Conservation (phyloP, 2,113 vertebrate genomes). For the Coreoperca whiteheadi region DNA sequence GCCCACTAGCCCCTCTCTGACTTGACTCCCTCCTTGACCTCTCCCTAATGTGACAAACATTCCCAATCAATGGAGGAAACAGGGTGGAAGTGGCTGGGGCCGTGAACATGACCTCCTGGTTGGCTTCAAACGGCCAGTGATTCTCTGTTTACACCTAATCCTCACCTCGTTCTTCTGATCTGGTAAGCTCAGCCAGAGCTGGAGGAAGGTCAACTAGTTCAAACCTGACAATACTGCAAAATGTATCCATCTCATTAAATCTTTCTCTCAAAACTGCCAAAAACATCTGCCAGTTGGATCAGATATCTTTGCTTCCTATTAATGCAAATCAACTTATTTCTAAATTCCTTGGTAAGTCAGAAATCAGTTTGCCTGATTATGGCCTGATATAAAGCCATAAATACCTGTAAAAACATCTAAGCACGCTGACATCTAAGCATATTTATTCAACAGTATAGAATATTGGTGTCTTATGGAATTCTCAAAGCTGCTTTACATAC, state of each 20-base stretch:
- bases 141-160: constrained; percentile 73
- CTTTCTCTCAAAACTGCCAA: background rate
- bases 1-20: constrained; percentile 59
- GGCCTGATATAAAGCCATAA: background rate
- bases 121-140: constrained; percentile 71
- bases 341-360: background rate
- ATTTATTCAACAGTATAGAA: background rate
- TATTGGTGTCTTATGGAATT: background rate
- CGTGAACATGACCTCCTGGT: constrained; percentile 76
- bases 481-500: background rate
- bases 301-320: background rate
- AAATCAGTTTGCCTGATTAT: too few species aligned
- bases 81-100: constrained; percentile 75
- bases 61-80: constrained; percentile 83
- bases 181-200: constrained; percentile 14
- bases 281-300: background rate
- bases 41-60: constrained; percentile 79
- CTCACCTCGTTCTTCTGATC: constrained; percentile 62
- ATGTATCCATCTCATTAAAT: constrained; percentile 10
- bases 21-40: constrained; percentile 78
- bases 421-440: background rate
- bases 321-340: background rate
- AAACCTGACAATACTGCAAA: constrained; percentile 22
- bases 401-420: background rate
- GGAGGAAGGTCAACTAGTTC: constrained; percentile 45